Percentiles rank a stretch among this genome's conserved stretches.
These are phyloP conservation scores for Gymnocheta viridis DNA, from an alignment of 2,888 invertebrate genomes.

Conservation along the genomic window DNA sequence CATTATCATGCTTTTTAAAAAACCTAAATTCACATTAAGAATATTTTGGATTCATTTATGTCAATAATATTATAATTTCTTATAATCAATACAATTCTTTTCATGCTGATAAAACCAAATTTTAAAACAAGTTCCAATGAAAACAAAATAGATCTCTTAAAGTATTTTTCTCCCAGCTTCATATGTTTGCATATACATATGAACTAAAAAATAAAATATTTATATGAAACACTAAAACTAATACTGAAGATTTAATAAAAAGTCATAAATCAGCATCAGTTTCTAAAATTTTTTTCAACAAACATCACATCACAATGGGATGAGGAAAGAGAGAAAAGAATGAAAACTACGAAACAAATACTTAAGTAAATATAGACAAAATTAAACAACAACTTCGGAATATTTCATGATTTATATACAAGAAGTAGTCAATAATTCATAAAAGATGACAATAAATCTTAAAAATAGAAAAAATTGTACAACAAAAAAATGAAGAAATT, in stretches of 20 bases:
- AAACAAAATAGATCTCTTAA: not conserved
- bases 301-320: constrained; percentile 75
- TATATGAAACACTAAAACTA: not conserved
- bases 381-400: constrained; percentile 64
- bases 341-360: constrained; percentile 8
- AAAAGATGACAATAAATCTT: constrained; percentile 78
- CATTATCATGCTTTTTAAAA: too few species aligned
- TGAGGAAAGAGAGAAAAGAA: constrained; percentile 12
- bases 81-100: not conserved
- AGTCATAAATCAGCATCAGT: constrained; percentile 76
- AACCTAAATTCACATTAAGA: too few species aligned
- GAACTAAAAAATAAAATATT: not conserved
- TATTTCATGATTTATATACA: constrained; percentile 77
- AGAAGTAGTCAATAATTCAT: constrained; percentile 78
- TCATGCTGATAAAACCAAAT: not conserved
- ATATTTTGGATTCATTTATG: not conserved
- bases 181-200: not conserved
- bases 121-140: not conserved
- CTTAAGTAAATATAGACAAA: constrained; percentile 28
- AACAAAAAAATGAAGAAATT: constrained; percentile 34
- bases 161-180: too few species aligned
- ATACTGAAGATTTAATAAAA: constrained; percentile 35
- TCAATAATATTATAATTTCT: not conserved
- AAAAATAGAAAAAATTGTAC: constrained; percentile 25
- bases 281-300: constrained; percentile 76